Evolutionary conservation across 2,797 vertebrate genomes (phyloP), one percentile per base, ranked within the genome.

Genomic region (Xenentodon cancila): DNA sequence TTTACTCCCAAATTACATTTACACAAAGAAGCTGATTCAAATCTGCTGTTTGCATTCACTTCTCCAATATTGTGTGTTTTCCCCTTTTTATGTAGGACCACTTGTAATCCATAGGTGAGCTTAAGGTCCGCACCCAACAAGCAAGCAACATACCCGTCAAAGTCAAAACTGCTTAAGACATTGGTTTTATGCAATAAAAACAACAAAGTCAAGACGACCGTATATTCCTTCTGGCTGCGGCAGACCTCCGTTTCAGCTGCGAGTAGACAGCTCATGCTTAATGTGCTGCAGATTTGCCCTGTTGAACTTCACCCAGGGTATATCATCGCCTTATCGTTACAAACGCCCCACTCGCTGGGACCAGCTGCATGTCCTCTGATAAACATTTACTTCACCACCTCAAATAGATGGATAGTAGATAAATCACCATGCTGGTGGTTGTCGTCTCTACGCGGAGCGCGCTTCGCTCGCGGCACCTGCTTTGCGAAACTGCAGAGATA

Each of bases 291-390:
- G 70, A 73, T 71, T 84, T 61, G 81, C 61, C 84, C 87, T 86
- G 66, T 82, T 85, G 88, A 91, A 85, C 88, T 78, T 53, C 79
- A 72, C 73, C 59, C 50, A 47, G 76, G 87, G 80, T 90, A 84
- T 73, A 87, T 89, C 88, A 83, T 44, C 40, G 77, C 74, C 80
- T 86, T 83, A 86, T 89, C 80, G 47, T 75, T 77, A 71, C 77
- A 64, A 68, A 82, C 59, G 84, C 63, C 64, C 80, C 65, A 67
- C 77, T 78, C 71, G 6, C 66, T 22, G 47, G 49, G 34, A 70
- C 68, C 59, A 40, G 73, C 74, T 64, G 73, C 18, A 67, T 25
- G 73, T 85, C 67, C 66, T 70, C 71, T 84, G 82, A 86, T 84
- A 80, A 90, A 88, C 81, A 76, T 57, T 80, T 59, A 80, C 79